Evolutionary conservation across 2,113 vertebrate genomes (phyloP).

Genomic region (Hydrolagus affinis): DNA sequence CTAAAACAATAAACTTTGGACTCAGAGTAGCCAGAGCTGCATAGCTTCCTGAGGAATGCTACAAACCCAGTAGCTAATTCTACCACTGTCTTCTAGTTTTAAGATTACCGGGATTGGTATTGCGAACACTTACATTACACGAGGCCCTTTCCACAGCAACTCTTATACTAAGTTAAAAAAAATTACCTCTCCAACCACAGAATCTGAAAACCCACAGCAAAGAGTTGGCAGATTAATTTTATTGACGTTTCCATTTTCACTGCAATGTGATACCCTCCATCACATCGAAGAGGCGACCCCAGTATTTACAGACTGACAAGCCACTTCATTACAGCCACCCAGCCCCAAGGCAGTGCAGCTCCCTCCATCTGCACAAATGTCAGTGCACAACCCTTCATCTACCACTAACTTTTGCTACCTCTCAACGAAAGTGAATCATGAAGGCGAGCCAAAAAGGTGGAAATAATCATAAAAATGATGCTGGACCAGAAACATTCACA

Average conservation of each 20-base stretch:
- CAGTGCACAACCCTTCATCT: slow-evolving; percentile 75
- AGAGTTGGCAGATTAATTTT: slow-evolving; percentile 98
- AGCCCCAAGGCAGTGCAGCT: slow-evolving; percentile 75
- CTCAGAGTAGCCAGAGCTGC: slow-evolving; percentile 61
- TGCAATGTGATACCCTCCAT: slow-evolving; percentile 90
- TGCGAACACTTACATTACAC: slow-evolving; percentile 1
- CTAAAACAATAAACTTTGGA: slow-evolving; percentile 94
- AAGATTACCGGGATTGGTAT: slow-evolving; percentile 44
- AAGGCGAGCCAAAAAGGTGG: slow-evolving; percentile 42
- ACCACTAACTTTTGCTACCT: slow-evolving; percentile 53
- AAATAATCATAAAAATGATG: slow-evolving; percentile 50
- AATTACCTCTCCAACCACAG: slow-evolving; percentile 49
- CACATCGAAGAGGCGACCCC: slow-evolving; percentile 76
- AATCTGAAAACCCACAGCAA: slow-evolving; percentile 70
- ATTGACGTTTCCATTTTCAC: slow-evolving; percentile 99
- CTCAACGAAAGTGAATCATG: slow-evolving; percentile 34
- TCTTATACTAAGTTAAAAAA: slow-evolving; percentile 46
- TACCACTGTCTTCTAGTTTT: slow-evolving; percentile 50
- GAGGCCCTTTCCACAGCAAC: slow-evolving; percentile 37
- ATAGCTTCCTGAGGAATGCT: slow-evolving; percentile 73
- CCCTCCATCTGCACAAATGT: slow-evolving; percentile 77
- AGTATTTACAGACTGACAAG: slow-evolving; percentile 96
- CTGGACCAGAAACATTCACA: slow-evolving; percentile 49
- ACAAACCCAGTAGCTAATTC: slow-evolving; percentile 62
- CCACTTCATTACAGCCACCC: slow-evolving; percentile 88